Conservation (phyloP, 2,888 invertebrate genomes). For the Euzetes globulus region DNA sequence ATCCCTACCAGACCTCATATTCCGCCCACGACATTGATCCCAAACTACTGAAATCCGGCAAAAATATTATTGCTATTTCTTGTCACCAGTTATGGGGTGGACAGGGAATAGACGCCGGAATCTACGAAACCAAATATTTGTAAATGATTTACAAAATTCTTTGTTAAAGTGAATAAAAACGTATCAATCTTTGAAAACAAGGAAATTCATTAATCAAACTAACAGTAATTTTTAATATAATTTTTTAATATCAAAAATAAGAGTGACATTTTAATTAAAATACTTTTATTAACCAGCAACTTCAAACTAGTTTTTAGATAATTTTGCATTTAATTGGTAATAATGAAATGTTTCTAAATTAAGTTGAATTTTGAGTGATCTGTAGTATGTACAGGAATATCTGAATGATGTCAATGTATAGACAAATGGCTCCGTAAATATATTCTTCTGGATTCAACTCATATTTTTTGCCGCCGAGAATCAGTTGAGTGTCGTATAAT, state of each 20-base stretch:
- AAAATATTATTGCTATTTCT: not conserved
- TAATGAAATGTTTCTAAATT: too few species aligned
- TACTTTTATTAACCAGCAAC: not conserved
- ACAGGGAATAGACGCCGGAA: conserved; percentile 1
- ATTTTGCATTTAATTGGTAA: too few species aligned
- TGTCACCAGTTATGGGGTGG: not conserved
- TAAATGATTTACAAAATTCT: not conserved
- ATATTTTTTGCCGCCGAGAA: conserved; percentile 6
- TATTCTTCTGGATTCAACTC: conserved; percentile 12
- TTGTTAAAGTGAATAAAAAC: not conserved
- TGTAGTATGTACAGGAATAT: not conserved
- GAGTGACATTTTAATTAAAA: too few species aligned
- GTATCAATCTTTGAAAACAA: not conserved
- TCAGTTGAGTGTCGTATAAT: conserved; percentile 13
- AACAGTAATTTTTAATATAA: not conserved
- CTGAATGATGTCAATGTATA: conserved; percentile 5
- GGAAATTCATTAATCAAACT: not conserved
- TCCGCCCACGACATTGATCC: not conserved
- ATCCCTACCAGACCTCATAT: conserved; percentile 3
- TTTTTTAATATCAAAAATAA: not conserved
- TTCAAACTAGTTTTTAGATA: not conserved
- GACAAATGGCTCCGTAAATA: not conserved
- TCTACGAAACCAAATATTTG: not conserved
- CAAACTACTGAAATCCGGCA: not conserved
- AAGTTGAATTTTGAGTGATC: not conserved